A percentile compares a stretch with the other conserved stretches of the same genome.
Conservation (phyloP, 2,113 vertebrate species). For the Epinephelus fuscoguttatus region DNA sequence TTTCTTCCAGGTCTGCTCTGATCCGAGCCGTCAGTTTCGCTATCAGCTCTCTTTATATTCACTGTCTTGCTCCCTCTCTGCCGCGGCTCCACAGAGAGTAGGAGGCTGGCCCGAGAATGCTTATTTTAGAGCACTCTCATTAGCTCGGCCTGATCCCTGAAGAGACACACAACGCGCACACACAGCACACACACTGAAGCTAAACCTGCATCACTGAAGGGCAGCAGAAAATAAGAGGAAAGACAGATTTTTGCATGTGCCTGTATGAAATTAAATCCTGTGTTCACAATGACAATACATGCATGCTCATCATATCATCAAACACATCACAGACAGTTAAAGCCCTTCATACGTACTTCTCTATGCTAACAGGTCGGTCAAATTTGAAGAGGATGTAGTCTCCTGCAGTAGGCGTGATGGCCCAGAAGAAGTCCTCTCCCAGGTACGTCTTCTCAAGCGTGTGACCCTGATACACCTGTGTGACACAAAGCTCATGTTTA, state of each 20-base stretch:
- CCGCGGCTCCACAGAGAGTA: conserved; percentile 40
- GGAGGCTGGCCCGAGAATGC: conserved; percentile 58
- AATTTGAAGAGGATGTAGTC: conserved; percentile 98
- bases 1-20: background rate
- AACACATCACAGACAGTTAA: background rate
- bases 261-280: background rate
- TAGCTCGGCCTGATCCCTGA: conserved; percentile 64
- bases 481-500: background rate
- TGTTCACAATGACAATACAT: background rate
- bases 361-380: conserved; percentile 94
- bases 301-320: background rate
- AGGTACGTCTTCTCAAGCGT: conserved; percentile 96
- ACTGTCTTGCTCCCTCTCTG: conserved; percentile 24
- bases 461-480: conserved; percentile 95
- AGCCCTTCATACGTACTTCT: conserved; percentile 84
- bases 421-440: conserved; percentile 99
- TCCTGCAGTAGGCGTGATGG: conserved; percentile 92
- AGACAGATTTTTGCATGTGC: background rate
- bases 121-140: conserved; percentile 82
- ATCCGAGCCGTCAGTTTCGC: background rate
- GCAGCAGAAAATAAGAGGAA: background rate
- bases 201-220: conserved; percentile 27
- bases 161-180: conserved; percentile 25
- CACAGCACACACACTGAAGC: background rate
- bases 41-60: conserved; percentile 37